Conservation (phyloP, 2,113 vertebrate genomes). For the Zapornia atra region DNA sequence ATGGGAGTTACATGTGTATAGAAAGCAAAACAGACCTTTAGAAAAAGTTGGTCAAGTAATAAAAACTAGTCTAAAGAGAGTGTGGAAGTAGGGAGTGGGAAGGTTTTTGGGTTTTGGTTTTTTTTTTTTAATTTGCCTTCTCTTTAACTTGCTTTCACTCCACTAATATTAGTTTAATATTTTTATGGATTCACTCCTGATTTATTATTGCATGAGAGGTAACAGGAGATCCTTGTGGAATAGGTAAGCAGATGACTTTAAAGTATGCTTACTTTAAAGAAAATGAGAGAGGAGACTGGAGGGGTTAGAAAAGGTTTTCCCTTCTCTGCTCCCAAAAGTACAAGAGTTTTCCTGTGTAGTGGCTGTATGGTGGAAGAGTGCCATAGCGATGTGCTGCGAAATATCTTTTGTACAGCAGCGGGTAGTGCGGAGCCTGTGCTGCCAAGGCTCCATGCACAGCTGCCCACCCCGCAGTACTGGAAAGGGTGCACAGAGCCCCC, state of each 20-base stretch:
- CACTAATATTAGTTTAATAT: not conserved
- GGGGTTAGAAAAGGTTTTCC: not conserved
- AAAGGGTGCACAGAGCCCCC: not conserved
- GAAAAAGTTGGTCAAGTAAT: slow-evolving; percentile 37
- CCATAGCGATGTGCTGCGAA: rapidly evolving
- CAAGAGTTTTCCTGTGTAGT: not conserved
- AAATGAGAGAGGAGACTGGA: not conserved
- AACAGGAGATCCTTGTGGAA: not conserved
- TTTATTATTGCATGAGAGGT: not conserved
- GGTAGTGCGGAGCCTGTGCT: too few relatives aligned
- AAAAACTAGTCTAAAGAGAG: not conserved
- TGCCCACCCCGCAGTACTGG: rapidly evolving
- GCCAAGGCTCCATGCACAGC: rapidly evolving
- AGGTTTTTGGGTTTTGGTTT: too few relatives aligned
- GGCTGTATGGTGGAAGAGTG: not conserved
- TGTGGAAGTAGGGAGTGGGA: not conserved
- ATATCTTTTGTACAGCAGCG: not conserved
- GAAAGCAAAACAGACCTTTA: slow-evolving; percentile 49
- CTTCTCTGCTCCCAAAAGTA: not conserved
- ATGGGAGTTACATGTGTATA: slow-evolving; percentile 56
- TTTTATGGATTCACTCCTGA: not conserved
- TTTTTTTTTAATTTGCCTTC: not conserved
- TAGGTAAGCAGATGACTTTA: not conserved
- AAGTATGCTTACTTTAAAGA: not conserved
- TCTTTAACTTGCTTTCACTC: not conserved